Percentiles rank a stretch among this genome's conserved stretches.
Evolutionary conservation across 37 sponge, comb jelly and placozoan genomes (phyloP).

Genomic region (Mnemiopsis leidyi): DNA sequence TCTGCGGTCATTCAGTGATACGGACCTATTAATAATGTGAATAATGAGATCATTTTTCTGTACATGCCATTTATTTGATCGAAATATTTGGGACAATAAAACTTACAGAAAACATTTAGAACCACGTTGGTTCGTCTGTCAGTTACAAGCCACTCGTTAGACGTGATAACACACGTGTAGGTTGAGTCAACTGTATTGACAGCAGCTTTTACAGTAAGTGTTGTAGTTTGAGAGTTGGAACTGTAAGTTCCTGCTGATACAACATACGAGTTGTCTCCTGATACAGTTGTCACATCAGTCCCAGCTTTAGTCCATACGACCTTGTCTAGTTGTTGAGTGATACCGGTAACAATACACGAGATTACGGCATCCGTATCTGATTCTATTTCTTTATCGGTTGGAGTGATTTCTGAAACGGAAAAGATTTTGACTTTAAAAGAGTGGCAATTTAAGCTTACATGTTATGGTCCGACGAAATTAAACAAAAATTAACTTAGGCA

Average conservation of each 20-base stretch:
- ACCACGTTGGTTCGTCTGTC: background rate
- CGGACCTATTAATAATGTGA: no score
- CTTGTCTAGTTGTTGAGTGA: constrained; percentile 8
- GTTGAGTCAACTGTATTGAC: background rate
- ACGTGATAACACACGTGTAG: background rate
- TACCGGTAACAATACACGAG: background rate
- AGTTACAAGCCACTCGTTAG: background rate
- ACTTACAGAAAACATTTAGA: constrained; percentile 4
- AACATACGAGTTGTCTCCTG: background rate
- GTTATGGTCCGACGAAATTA: no score
- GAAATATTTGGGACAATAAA: no score
- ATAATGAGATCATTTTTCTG: no score
- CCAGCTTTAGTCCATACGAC: background rate
- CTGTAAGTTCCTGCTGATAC: background rate
- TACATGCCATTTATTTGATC: no score
- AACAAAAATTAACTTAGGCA: no score
- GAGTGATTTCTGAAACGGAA: background rate
- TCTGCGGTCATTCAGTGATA: no score
- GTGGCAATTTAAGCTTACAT: no score
- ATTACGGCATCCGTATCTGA: background rate
- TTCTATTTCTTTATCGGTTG: background rate
- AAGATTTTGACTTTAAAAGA: no score
- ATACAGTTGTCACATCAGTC: background rate
- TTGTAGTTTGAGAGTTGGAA: constrained; percentile 19
- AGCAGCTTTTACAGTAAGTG: background rate